Base-by-base conservation (phyloP, 1,140 invertebrate species). In the Heliothis subflexa region DNA sequence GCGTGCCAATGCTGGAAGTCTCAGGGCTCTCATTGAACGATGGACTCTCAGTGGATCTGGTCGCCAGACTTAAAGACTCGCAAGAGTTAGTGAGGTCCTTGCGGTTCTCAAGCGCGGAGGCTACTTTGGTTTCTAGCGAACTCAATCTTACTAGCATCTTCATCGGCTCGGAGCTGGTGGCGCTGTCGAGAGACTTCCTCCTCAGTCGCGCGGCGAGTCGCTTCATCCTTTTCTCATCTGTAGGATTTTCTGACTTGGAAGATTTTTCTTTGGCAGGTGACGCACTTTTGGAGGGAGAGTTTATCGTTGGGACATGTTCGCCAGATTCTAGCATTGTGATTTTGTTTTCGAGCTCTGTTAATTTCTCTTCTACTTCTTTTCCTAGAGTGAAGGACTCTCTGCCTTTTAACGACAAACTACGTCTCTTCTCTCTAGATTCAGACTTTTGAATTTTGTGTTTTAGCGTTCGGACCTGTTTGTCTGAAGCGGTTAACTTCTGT, bases 311-410 rank as follows among this genome's bases (percentile, higher is more conserved):
- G 13, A 91, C 86, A 54, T 80, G 77, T 82, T 88, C 95, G 73
- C 86, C 89, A 3, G 94, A 94, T 85, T 97, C 97, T 28, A 97
- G 91, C 40, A 96, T 94, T 70, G 95, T 95, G 4, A 98, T 97
- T 93, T 97, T 97, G 62, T 96, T 96, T 92, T 98, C 97, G 70
- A 98, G 90, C 87, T 98, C 97, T 10, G 95, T 95, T 14, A 98
- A 93, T 89, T 98, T 98, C 33, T 97, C 96, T 89, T 98, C 97
- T 14, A 98, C 95, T 91, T 98, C 97, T 92, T 97, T 97, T 5
- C 97, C 96, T 66, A 98, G 95, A 9, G 96, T 96, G 80, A 98
- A 96, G 14, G 97, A 97, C 89, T 98, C 97, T 84, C 95, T 95
- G 33, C 97, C 97, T 92, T 98, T 98, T 25, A 98, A 89, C 1